A percentile compares a stretch with the other conserved stretches of the same genome.
Evolutionary conservation across 2,888 invertebrate genomes (phyloP).

Genomic region (Cryptocephalus primarius): DNA sequence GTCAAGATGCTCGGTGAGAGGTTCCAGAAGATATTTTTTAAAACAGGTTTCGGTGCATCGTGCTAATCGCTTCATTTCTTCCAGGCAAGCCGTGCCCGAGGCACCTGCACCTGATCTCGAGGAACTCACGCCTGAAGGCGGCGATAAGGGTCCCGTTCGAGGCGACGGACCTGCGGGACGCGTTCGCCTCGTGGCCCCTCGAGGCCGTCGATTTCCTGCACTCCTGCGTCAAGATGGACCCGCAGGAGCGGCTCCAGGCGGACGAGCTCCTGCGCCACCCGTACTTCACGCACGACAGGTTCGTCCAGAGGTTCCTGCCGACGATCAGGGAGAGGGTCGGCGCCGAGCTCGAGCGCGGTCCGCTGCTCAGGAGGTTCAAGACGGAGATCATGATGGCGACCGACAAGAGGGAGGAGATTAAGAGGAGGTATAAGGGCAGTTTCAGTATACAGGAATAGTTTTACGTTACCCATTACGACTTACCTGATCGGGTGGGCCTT

Average conservation of each 20-base stretch:
- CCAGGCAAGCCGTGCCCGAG: slow-evolving; percentile 38
- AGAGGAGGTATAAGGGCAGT: slow-evolving; percentile 5
- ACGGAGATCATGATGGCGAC: slow-evolving; percentile 33
- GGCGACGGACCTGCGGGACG: slow-evolving; percentile 24
- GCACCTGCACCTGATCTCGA: slow-evolving; percentile 38
- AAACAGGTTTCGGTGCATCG: too few relatives aligned
- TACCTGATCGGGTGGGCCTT: too few relatives aligned
- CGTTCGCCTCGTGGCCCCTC: slow-evolving; percentile 37
- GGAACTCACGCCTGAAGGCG: slow-evolving; percentile 37
- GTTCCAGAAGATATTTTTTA: too few relatives aligned
- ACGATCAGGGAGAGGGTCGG: slow-evolving; percentile 53
- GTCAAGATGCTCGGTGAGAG: slow-evolving; percentile 64
- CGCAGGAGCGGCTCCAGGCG: slow-evolving; percentile 50
- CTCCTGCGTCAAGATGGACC: slow-evolving; percentile 51
- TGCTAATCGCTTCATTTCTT: neutral
- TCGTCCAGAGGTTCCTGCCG: slow-evolving; percentile 54
- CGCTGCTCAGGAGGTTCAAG: slow-evolving; percentile 36
- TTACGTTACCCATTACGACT: too few relatives aligned
- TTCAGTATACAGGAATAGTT: too few relatives aligned
- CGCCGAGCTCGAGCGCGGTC: slow-evolving; percentile 47
- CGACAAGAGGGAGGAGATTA: slow-evolving; percentile 27
- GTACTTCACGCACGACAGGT: slow-evolving; percentile 31
- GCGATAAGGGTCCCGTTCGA: slow-evolving; percentile 27
- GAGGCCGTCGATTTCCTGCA: slow-evolving; percentile 38
- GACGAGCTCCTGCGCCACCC: slow-evolving; percentile 45